These are phyloP conservation scores for Probosciger aterrimus DNA, from an alignment of 2,113 vertebrate species.

Conservation along the genomic window DNA sequence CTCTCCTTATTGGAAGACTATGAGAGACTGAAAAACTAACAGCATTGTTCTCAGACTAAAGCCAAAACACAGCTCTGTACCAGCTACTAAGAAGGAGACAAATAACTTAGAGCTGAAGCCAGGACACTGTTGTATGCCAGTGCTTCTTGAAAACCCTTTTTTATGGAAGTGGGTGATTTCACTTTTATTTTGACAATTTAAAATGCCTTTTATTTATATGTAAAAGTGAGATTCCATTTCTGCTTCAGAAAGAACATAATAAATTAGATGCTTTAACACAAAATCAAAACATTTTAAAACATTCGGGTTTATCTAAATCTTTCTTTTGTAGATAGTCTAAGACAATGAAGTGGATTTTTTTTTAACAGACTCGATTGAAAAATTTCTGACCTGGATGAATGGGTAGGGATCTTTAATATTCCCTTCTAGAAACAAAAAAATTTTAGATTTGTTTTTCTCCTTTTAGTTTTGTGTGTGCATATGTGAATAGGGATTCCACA, in stretches of 20 bases:
- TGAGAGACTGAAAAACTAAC: not conserved
- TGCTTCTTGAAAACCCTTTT: not conserved
- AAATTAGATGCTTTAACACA: not conserved
- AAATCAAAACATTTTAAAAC: not conserved
- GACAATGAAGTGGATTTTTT: not conserved
- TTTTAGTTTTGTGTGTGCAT: not conserved
- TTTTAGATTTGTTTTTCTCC: too few species aligned
- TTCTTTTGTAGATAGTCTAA: not conserved
- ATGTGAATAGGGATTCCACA: not conserved
- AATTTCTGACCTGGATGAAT: not conserved
- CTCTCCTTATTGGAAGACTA: not conserved
- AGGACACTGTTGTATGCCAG: not conserved
- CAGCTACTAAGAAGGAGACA: not conserved
- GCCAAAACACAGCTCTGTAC: not conserved
- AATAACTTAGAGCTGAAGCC: not conserved
- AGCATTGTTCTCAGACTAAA: not conserved
- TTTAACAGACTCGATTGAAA: not conserved
- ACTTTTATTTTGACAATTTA: not conserved
- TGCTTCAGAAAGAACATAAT: not conserved
- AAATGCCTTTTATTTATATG: not conserved
- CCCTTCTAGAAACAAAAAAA: not conserved
- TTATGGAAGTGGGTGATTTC: not conserved
- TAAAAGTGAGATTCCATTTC: not conserved
- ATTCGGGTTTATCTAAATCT: not conserved
- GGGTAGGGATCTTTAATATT: not conserved